Evolutionary conservation across 2,888 invertebrate species (phyloP).

Genomic region (Allolobophora icterica): DNA sequence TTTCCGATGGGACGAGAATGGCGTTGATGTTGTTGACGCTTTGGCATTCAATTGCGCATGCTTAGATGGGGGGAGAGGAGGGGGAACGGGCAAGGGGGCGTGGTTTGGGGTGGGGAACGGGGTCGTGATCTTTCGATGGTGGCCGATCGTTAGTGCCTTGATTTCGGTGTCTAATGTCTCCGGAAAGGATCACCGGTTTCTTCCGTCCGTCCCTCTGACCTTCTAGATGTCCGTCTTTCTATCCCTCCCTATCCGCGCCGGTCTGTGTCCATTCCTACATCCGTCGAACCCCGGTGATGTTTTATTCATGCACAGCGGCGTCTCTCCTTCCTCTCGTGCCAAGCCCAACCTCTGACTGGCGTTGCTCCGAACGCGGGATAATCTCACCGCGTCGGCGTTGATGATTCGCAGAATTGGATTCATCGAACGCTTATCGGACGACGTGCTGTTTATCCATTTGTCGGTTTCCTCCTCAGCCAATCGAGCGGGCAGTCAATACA

Average conservation of each 20-base stretch:
- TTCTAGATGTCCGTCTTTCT: background rate
- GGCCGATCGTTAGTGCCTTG: background rate
- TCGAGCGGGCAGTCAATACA: background rate
- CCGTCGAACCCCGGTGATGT: background rate
- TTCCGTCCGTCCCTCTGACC: background rate
- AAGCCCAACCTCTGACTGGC: background rate
- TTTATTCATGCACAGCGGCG: background rate
- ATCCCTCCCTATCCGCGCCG: background rate
- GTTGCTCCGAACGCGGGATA: background rate
- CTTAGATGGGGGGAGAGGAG: background rate
- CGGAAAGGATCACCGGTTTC: background rate
- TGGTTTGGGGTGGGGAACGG: background rate
- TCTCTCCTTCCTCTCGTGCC: background rate
- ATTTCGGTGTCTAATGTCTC: background rate
- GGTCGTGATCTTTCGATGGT: background rate
- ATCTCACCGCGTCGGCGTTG: background rate
- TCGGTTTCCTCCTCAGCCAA: background rate
- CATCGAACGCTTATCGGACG: background rate
- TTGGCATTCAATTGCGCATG: background rate
- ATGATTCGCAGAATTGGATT: too few species aligned
- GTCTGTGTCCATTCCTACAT: background rate
- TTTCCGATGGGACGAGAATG: background rate
- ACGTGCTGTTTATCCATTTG: background rate
- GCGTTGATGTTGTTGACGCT: conserved; percentile 8
- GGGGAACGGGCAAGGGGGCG: background rate